These are phyloP conservation scores for Laterallus jamaicensis DNA, from an alignment of 2,113 vertebrate species.

Conservation along the genomic window DNA sequence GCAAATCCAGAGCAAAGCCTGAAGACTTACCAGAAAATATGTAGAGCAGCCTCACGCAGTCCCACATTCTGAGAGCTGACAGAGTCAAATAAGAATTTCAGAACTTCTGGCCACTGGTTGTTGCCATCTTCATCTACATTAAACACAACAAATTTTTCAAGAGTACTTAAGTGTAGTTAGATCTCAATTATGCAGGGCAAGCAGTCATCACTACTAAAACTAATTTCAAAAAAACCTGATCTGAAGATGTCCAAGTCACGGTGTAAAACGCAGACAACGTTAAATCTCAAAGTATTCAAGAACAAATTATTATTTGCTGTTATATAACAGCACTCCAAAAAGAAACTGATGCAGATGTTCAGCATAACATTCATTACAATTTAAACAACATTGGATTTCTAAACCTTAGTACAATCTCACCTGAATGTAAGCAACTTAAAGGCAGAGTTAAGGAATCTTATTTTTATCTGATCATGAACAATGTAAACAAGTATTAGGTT, in stretches of 20 bases:
- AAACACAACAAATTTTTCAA: not conserved
- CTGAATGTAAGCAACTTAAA: not conserved
- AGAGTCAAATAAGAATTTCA: slow-evolving; percentile 97
- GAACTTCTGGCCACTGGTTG: slow-evolving; percentile 96
- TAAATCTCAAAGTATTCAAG: not conserved
- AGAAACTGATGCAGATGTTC: not conserved
- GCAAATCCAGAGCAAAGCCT: not conserved
- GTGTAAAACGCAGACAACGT: not conserved
- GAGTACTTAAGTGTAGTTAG: not conserved
- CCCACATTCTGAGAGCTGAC: slow-evolving; percentile 91
- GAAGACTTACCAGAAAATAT: slow-evolving; percentile 92
- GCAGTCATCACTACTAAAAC: not conserved
- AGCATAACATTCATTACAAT: not conserved
- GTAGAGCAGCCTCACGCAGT: slow-evolving; percentile 93
- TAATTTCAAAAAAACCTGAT: not conserved
- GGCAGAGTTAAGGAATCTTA: not conserved
- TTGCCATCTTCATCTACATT: slow-evolving; percentile 93
- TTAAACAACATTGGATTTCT: not conserved
- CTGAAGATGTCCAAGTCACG: not conserved
- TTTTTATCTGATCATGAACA: not conserved
- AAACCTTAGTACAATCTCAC: not conserved
- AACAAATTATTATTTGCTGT: not conserved
- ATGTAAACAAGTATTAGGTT: not conserved
- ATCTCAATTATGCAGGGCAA: not conserved
- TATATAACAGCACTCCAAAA: not conserved